Base-by-base conservation (phyloP, 2,888 invertebrate species). In the Sarcophaga variegata region DNA sequence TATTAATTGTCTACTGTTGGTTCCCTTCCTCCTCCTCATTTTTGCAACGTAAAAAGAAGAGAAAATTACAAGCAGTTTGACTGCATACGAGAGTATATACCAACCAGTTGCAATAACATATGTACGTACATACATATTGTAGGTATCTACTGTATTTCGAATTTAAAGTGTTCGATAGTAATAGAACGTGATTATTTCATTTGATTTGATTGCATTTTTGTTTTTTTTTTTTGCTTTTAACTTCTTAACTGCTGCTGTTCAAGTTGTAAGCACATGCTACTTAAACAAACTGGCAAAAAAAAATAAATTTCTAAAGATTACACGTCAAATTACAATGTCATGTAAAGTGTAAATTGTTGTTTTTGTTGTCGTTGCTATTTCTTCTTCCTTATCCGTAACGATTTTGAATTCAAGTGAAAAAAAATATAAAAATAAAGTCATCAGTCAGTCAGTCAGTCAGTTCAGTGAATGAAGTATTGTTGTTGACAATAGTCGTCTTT, bases 331-430 rank as follows among this genome's bases (percentile, higher is more conserved):
- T 62, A 78, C 54, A 78, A 80, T 77, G 71, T 80, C 80, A 79
- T 76, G 86, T 63, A 71, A 82, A 71, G 37, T 37, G 37, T 37
- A 8, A 37, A 37, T 10, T 37, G 10, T 37, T 37, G 37, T 37
- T 37, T 25, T 49, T 74, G 62, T 45, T 80, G 25, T 12, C 66
- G 63, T 79, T 71, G 59, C 49, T 72, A 10, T 74, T 85, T 67
- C 63, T 78, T 37, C 37, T 86, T 75, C 78, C 83, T 81, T 87
- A 83, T 86, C 83, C 86, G 66, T 37, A 79, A 22, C 20, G 20
- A 64, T 83, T 77, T 83, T 78, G 69, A 81, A 74, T 85, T 81
- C 77, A 85, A 85, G 81, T 74, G 69, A 62, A 81, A 81, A 72
- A 83, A 81, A 37, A 14, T 22, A 63, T 22, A 47, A 62, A 69